Percentiles rank a stretch among this genome's conserved stretches.
Evolutionary conservation across 2,888 invertebrate species (phyloP).

Genomic region (Podabrus alpinus): DNA sequence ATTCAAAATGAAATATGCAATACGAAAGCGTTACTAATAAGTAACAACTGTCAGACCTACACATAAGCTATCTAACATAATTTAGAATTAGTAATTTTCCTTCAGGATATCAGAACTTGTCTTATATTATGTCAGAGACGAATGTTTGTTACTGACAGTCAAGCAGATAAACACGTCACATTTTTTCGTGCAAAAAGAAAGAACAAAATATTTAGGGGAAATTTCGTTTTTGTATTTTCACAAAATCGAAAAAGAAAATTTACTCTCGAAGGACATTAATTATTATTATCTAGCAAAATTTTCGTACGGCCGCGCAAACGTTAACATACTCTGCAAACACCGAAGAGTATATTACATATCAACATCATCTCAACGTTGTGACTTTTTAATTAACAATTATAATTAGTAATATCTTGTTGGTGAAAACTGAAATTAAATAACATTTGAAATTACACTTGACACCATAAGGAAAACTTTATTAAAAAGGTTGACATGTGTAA

Average conservation of each 20-base stretch:
- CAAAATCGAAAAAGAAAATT: background rate
- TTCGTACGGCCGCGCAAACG: background rate
- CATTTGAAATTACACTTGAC: background rate
- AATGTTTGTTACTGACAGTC: background rate
- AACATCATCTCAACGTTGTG: background rate
- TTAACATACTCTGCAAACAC: too few relatives aligned
- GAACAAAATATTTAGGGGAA: background rate
- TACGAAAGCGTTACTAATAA: background rate
- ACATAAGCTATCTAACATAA: background rate
- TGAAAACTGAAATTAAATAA: background rate
- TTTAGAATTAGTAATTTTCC: background rate
- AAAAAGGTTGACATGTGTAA: slow-evolving; percentile 26
- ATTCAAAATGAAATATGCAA: background rate
- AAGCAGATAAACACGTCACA: background rate
- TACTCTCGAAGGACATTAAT: background rate
- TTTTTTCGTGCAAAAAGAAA: background rate
- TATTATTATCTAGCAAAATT: background rate
- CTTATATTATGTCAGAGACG: background rate
- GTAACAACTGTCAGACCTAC: slow-evolving; percentile 1
- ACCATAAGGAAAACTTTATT: slow-evolving; percentile 21
- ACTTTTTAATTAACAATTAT: background rate
- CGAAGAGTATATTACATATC: background rate
- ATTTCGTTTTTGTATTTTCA: background rate
- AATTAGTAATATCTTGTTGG: background rate
- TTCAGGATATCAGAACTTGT: background rate